These are phyloP conservation scores for Sphaerodactylus townsendi DNA, from an alignment of 2,113 vertebrate genomes.

Conservation along the genomic window DNA sequence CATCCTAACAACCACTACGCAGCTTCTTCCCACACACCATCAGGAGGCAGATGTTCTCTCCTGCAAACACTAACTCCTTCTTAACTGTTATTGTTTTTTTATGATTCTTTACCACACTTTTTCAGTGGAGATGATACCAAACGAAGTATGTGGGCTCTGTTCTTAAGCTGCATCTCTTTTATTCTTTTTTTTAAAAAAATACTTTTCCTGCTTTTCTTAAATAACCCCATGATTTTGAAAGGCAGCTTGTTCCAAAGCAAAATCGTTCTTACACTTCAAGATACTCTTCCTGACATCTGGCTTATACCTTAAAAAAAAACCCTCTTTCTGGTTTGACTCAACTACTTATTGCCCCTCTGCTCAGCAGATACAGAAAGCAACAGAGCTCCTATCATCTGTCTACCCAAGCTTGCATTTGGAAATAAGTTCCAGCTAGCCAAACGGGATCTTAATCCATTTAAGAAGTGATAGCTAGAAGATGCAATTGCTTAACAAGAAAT, in stretches of 20 bases:
- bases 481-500: slow-evolving; percentile 36
- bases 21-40: too few species aligned
- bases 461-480: slow-evolving; percentile 29
- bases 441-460: slow-evolving; percentile 43
- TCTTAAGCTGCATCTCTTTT: too few species aligned
- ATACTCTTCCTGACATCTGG: not conserved
- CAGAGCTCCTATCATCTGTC: not conserved
- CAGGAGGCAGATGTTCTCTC: too few species aligned
- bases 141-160: too few species aligned
- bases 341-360: not conserved
- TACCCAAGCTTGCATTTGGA: slow-evolving; percentile 32
- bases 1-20: too few species aligned
- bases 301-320: not conserved
- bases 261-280: not conserved
- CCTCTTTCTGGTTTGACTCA: not conserved
- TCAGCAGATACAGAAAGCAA: not conserved
- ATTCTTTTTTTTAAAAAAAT: too few species aligned
- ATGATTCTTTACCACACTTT: too few species aligned
- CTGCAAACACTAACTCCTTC: too few species aligned
- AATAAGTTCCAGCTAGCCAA: slow-evolving; percentile 44
- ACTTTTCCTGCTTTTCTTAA: not conserved
- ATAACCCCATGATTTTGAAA: not conserved
- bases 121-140: too few species aligned
- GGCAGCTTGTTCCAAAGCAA: not conserved
- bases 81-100: too few species aligned